Evolutionary conservation across 2,113 vertebrate species (phyloP).

Genomic region (Axis porcinus): DNA sequence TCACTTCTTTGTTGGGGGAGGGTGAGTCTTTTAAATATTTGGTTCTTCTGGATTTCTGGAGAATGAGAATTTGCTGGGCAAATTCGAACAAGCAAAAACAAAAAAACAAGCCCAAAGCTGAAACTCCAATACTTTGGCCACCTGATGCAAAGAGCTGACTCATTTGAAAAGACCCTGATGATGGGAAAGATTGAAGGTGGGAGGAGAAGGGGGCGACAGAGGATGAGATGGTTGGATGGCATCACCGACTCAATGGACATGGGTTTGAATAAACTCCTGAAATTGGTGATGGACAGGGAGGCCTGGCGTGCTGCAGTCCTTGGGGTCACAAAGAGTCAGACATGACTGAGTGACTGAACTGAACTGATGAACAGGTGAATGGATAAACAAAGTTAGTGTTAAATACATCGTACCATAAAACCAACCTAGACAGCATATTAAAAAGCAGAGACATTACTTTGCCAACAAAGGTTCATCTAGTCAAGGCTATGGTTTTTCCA

Average conservation of each 20-base stretch:
- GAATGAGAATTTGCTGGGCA: background rate
- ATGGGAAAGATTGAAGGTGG: background rate
- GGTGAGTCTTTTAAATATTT: background rate
- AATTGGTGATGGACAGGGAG: background rate
- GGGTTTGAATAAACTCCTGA: background rate
- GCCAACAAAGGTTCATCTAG: too few species aligned
- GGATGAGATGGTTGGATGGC: background rate
- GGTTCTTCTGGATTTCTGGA: background rate
- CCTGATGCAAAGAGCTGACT: background rate
- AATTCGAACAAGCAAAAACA: background rate
- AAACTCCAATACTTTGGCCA: background rate
- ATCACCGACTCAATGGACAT: background rate
- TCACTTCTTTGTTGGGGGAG: background rate
- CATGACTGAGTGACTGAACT: background rate
- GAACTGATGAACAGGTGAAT: background rate
- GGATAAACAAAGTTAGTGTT: background rate
- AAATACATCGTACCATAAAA: background rate
- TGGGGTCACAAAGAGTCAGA: accelerated
- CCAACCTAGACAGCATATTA: too few species aligned
- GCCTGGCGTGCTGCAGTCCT: background rate
- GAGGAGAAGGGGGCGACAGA: background rate
- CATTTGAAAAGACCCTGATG: background rate
- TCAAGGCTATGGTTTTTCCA: too few species aligned
- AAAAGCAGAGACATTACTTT: too few species aligned
- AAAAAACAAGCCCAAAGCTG: background rate